A percentile compares a stretch with the other conserved stretches of the same genome.
Conservation (phyloP, 2,113 vertebrate species). For the Pterocles gutturalis region DNA sequence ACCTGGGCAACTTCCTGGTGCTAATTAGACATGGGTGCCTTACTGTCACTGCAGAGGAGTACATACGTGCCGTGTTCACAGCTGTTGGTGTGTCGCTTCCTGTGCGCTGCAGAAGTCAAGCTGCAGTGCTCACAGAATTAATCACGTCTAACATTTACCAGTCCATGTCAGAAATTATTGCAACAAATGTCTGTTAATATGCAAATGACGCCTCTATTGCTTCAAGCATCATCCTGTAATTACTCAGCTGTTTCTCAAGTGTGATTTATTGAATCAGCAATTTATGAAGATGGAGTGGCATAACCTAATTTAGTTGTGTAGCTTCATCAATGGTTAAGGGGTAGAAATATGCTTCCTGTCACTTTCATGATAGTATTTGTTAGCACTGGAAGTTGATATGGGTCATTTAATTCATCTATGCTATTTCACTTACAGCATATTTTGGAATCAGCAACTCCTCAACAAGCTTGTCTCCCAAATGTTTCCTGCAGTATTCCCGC, state of each 20-base stretch:
- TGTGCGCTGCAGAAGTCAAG: constrained; percentile 33
- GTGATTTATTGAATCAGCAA: constrained; percentile 80
- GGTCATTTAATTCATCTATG: constrained; percentile 61
- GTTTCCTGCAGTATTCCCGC: neutral
- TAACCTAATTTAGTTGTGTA: constrained; percentile 77
- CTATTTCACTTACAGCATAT: constrained; percentile 44
- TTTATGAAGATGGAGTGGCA: constrained; percentile 69
- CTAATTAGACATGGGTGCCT: neutral
- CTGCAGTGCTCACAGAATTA: constrained; percentile 44
- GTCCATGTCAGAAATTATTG: constrained; percentile 70
- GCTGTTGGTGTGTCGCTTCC: neutral
- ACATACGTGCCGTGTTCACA: neutral
- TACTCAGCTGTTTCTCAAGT: constrained; percentile 75
- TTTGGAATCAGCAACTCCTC: constrained; percentile 15
- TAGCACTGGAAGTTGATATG: constrained; percentile 49
- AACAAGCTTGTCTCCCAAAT: neutral
- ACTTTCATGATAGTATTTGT: constrained; percentile 65
- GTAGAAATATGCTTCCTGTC: constrained; percentile 72
- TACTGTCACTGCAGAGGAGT: neutral
- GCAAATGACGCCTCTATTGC: constrained; percentile 62
- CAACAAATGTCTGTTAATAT: constrained; percentile 75
- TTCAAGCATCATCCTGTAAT: constrained; percentile 69
- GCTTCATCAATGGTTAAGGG: constrained; percentile 77
- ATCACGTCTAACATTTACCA: constrained; percentile 63
- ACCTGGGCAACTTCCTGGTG: neutral